phyloP scores from a whole-genome alignment of 1,140 invertebrate genomes.

The Drosophila burlai region DNA sequence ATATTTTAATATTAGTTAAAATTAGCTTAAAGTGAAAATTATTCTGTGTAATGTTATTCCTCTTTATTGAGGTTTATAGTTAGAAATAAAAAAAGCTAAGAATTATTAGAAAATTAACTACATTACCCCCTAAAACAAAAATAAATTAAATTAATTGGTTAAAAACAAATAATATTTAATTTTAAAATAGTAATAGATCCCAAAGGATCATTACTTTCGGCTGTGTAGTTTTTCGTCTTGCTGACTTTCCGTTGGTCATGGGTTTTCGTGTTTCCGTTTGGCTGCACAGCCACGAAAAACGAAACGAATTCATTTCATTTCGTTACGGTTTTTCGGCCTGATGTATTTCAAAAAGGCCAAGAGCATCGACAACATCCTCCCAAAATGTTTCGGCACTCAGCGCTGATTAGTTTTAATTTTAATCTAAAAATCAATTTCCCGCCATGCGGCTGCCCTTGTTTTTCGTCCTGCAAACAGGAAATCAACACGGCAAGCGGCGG shows the following conservation, averaged over 20 bases:
- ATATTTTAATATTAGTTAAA: not conserved
- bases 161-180: too few relatives aligned
- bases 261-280: conserved; percentile 77
- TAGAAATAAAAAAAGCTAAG: too few relatives aligned
- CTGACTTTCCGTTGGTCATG: conserved; percentile 46
- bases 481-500: conserved; percentile 63
- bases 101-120: too few relatives aligned
- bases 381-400: conserved; percentile 62
- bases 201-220: not conserved
- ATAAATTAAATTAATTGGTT: too few relatives aligned
- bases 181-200: too few relatives aligned
- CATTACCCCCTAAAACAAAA: too few relatives aligned
- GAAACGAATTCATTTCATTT: conserved; percentile 80
- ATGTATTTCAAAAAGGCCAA: conserved; percentile 68
- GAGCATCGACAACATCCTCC: conserved; percentile 37
- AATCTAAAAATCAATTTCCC: conserved; percentile 85
- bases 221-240: conserved; percentile 22
- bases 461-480: conserved; percentile 78
- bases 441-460: conserved; percentile 64
- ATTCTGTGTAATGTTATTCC: not conserved
- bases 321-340: conserved; percentile 80
- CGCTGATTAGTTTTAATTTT: conserved; percentile 85
- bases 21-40: not conserved
- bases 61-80: not conserved
- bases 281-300: conserved; percentile 67